Percentiles rank a stretch among this genome's conserved stretches.
phyloP scores from a whole-genome alignment of 2,113 vertebrate genomes.

The Microtus ochrogaster region DNA sequence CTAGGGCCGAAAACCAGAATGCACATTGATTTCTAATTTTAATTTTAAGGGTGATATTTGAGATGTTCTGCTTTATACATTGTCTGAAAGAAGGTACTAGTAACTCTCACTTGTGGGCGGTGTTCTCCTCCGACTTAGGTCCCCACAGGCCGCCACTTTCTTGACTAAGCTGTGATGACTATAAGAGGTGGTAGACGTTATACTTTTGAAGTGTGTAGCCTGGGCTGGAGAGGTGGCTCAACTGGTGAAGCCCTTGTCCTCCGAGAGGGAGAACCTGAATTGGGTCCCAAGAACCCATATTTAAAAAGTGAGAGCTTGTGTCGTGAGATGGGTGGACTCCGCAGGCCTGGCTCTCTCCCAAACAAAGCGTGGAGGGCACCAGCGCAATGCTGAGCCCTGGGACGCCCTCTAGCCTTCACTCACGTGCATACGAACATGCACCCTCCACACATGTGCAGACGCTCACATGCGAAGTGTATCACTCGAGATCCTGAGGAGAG shows the following conservation, averaged over 20 bases:
- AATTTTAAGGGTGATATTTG: constrained; percentile 11
- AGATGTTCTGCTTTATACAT: background rate
- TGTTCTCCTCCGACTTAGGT: background rate
- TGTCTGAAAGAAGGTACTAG: background rate
- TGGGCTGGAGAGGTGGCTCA: background rate
- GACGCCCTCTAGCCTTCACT: background rate
- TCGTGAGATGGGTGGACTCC: background rate
- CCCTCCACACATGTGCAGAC: background rate
- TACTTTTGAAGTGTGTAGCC: background rate
- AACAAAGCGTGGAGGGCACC: too few species aligned
- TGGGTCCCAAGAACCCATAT: background rate
- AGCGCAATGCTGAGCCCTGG: too few species aligned
- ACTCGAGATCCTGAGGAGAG: background rate
- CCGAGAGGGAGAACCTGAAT: background rate
- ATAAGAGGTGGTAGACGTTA: background rate
- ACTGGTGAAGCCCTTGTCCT: background rate
- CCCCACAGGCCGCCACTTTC: background rate
- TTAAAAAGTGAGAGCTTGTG: background rate
- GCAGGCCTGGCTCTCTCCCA: background rate
- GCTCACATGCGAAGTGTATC: background rate
- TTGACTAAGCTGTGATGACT: background rate
- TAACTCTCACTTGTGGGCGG: background rate
- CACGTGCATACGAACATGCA: too few species aligned
- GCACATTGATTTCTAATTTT: background rate
- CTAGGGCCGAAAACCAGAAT: constrained; percentile 21